Conservation (phyloP, 2,888 invertebrate genomes). For the Papilio elwesi region DNA sequence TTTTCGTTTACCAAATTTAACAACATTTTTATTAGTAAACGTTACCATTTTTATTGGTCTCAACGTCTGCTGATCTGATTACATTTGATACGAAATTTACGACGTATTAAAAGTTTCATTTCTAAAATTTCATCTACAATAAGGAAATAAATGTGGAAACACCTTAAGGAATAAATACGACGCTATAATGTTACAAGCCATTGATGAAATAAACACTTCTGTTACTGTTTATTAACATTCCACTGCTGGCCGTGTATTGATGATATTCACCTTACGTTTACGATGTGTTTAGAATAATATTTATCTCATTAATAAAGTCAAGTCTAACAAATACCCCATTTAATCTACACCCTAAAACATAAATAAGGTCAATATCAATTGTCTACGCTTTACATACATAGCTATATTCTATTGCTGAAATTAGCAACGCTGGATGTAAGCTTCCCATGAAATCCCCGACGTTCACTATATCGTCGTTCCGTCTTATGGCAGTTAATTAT, state of each 20-base stretch:
- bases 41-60: slow-evolving; percentile 30
- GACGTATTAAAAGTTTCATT: slow-evolving; percentile 29
- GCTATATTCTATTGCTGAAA: too few species aligned
- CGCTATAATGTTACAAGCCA: neutral
- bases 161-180: neutral
- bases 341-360: too few species aligned
- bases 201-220: neutral
- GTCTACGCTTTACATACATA: too few species aligned
- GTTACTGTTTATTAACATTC: neutral
- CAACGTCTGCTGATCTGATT: slow-evolving; percentile 32
- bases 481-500: too few species aligned
- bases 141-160: slow-evolving; percentile 20
- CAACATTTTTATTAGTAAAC: slow-evolving; percentile 30
- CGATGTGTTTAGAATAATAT: too few species aligned
- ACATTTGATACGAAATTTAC: slow-evolving; percentile 33
- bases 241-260: neutral
- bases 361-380: too few species aligned
- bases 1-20: slow-evolving; percentile 27
- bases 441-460: too few species aligned
- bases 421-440: too few species aligned
- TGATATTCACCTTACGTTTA: too few species aligned
- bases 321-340: too few species aligned
- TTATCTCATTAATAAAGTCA: too few species aligned
- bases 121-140: slow-evolving; percentile 19
- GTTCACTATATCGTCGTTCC: too few species aligned